Evolutionary conservation across 2,797 vertebrate genomes (phyloP).

Genomic region (Chelonia mydas): DNA sequence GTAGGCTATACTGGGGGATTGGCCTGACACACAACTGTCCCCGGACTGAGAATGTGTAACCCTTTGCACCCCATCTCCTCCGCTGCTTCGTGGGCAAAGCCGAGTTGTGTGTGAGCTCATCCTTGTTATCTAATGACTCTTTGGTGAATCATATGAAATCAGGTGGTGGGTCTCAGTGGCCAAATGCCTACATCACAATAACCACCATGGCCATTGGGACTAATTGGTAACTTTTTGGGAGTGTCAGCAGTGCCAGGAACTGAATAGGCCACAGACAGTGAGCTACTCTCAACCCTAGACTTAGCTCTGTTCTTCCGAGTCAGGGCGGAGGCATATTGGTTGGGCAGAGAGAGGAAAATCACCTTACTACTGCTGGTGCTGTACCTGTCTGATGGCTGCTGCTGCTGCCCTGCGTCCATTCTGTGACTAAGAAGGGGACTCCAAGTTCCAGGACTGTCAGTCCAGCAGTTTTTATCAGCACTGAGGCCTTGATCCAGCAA

Average conservation of each 20-base stretch:
- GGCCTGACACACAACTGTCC: rapidly evolving
- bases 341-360: not conserved
- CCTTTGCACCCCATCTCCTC: not conserved
- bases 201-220: not conserved
- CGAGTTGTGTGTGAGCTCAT: not conserved
- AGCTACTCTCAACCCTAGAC: not conserved
- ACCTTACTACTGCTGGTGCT: not conserved
- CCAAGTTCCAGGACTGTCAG: not conserved
- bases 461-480: not conserved
- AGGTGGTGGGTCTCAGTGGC: not conserved
- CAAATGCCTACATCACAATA: not conserved
- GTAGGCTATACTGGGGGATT: not conserved
- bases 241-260: not conserved
- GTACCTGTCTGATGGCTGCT: not conserved
- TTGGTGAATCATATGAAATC: not conserved
- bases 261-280: not conserved
- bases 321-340: not conserved
- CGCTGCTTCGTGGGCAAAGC: not conserved
- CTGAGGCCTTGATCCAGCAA: not conserved
- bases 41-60: not conserved
- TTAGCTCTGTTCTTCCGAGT: not conserved
- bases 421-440: not conserved
- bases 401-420: not conserved
- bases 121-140: not conserved
- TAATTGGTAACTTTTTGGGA: not conserved